Conservation (phyloP, 2,113 vertebrate genomes). For the Ceyx cyanopectus region DNA sequence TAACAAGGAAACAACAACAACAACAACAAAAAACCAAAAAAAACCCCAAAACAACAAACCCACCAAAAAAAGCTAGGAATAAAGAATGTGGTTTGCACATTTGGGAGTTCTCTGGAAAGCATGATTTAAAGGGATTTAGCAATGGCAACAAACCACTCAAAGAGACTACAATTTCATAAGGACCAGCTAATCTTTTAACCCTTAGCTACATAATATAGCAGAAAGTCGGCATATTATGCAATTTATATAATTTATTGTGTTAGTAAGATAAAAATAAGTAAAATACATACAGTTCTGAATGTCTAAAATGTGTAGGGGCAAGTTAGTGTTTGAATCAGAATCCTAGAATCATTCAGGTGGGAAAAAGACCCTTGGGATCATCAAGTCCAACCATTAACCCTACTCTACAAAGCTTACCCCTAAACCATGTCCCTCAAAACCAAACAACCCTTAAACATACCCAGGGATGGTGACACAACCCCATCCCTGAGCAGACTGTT, state of each 20-base stretch:
- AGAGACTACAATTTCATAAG: neutral
- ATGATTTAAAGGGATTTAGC: neutral
- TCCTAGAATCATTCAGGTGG: no score
- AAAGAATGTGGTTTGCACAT: neutral
- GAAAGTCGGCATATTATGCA: neutral
- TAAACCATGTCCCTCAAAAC: no score
- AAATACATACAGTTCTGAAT: neutral
- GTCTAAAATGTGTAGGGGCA: neutral
- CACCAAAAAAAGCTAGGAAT: neutral
- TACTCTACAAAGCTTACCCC: no score
- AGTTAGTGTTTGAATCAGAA: neutral
- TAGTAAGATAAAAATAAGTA: neutral
- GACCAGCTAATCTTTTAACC: neutral
- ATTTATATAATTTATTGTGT: neutral
- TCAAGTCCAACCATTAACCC: no score
- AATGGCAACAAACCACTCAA: neutral
- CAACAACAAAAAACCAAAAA: neutral
- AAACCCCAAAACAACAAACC: neutral
- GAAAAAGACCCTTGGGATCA: no score
- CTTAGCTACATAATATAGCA: neutral
- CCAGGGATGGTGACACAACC: no score
- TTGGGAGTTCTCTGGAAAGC: neutral
- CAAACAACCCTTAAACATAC: no score
- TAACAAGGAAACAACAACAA: neutral
- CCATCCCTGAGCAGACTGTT: no score